A percentile compares a stretch with the other conserved stretches of the same genome.
Conservation (phyloP, 2,888 invertebrate species). For the Heteromurus nitidus region DNA sequence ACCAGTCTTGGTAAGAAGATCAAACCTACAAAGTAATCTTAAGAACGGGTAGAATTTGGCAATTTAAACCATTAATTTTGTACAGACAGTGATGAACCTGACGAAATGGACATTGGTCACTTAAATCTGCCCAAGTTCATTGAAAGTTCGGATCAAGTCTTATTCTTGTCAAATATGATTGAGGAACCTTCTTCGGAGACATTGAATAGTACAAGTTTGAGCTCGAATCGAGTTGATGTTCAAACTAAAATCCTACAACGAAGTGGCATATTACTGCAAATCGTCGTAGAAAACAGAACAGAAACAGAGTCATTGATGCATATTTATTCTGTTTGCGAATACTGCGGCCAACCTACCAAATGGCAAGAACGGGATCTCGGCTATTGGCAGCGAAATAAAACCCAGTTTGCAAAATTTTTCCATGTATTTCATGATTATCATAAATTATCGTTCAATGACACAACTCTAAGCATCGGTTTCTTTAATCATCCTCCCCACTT, state of each 20-base stretch:
- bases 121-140: constrained; percentile 65
- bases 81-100: neutral
- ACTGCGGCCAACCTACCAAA: constrained; percentile 57
- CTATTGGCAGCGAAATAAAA: constrained; percentile 68
- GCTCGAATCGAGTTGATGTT: constrained; percentile 1
- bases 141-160: constrained; percentile 60
- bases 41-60: too few relatives aligned
- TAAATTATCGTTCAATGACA: constrained; percentile 56
- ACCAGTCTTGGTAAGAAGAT: neutral
- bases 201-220: neutral
- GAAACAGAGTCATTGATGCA: constrained; percentile 60
- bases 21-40: too few relatives aligned
- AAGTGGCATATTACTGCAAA: constrained; percentile 63
- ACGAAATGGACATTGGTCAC: constrained; percentile 46
- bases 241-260: constrained; percentile 58
- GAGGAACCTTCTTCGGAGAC: neutral
- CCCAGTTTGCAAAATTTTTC: constrained; percentile 66
- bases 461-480: constrained; percentile 64
- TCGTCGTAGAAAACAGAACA: constrained; percentile 50
- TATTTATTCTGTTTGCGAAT: constrained; percentile 63
- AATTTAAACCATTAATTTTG: neutral
- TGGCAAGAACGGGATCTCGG: constrained; percentile 62
- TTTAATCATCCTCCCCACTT: constrained; percentile 70
- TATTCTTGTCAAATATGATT: constrained; percentile 57
- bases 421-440: constrained; percentile 56